Conservation (phyloP, 2,888 invertebrate species). For the Meganola albula region DNA sequence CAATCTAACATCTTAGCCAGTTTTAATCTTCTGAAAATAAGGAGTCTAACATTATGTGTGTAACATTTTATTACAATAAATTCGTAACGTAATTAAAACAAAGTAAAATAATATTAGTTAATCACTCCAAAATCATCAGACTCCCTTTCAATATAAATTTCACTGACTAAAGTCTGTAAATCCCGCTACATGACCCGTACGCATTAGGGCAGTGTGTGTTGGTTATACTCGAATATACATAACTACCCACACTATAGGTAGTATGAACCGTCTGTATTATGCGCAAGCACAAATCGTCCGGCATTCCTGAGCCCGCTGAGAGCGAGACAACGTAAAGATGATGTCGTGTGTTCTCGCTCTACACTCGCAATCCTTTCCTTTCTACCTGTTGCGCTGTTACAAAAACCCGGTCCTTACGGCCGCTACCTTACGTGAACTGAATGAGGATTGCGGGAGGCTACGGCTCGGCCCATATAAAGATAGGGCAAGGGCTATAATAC, state of each 20-base stretch:
- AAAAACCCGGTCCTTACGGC: conserved; percentile 77
- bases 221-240: conserved; percentile 56
- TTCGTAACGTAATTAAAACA: conserved; percentile 19
- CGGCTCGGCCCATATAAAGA: conserved; percentile 76
- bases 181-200: conserved; percentile 77
- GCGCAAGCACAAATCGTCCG: conserved; percentile 74
- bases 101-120: conserved; percentile 27
- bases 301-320: conserved; percentile 68
- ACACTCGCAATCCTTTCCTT: conserved; percentile 74
- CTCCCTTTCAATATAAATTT: conserved; percentile 76
- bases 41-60: no score
- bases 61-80: no score
- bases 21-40: no score
- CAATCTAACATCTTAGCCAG: no score
- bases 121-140: conserved; percentile 70
- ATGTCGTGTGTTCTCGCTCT: conserved; percentile 53
- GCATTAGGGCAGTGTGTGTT: conserved; percentile 77
- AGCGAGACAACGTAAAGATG: conserved; percentile 52
- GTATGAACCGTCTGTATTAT: conserved; percentile 55
- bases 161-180: conserved; percentile 73
- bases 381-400: conserved; percentile 77
- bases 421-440: conserved; percentile 77
- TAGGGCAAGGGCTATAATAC: conserved; percentile 72
- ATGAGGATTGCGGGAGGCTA: conserved; percentile 73
- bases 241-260: conserved; percentile 45